These are phyloP conservation scores for Girardinichthys multiradiatus DNA, from an alignment of 2,113 vertebrate genomes.

Conservation along the genomic window DNA sequence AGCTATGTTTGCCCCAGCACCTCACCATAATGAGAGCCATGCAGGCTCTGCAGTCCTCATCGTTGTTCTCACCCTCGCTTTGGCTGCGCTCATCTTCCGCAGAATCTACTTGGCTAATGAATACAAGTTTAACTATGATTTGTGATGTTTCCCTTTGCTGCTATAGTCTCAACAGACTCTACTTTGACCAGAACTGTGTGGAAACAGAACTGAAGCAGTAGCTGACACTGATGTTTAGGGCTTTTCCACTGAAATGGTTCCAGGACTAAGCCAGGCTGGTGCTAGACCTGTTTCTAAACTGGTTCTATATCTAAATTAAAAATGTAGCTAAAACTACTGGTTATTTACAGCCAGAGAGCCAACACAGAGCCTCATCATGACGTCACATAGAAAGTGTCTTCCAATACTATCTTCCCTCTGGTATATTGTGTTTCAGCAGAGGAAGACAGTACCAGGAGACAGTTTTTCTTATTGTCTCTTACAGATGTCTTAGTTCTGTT, in stretches of 20 bases:
- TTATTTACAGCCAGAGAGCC: too few species aligned
- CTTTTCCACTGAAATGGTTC: not conserved
- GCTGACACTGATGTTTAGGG: not conserved
- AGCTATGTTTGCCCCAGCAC: constrained; percentile 75
- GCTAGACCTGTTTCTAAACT: too few species aligned
- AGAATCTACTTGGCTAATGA: constrained; percentile 93
- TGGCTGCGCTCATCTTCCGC: constrained; percentile 94
- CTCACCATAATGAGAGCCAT: constrained; percentile 81
- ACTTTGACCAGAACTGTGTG: constrained; percentile 16
- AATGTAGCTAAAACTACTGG: too few species aligned
- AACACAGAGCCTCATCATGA: not conserved
- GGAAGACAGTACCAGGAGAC: not conserved
- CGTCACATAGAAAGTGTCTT: not conserved
- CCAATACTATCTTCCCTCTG: not conserved
- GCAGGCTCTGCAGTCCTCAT: constrained; percentile 88
- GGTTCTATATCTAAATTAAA: too few species aligned
- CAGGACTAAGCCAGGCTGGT: not conserved
- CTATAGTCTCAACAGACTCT: constrained; percentile 9
- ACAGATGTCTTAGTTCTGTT: not conserved
- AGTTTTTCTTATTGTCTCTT: not conserved
- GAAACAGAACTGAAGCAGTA: constrained; percentile 10
- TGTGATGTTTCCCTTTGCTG: constrained; percentile 76
- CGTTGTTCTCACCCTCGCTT: constrained; percentile 89
- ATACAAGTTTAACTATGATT: constrained; percentile 93
- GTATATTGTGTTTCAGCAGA: not conserved